Conservation (phyloP, 2,888 invertebrate genomes). For the Darwinula stevensoni region DNA sequence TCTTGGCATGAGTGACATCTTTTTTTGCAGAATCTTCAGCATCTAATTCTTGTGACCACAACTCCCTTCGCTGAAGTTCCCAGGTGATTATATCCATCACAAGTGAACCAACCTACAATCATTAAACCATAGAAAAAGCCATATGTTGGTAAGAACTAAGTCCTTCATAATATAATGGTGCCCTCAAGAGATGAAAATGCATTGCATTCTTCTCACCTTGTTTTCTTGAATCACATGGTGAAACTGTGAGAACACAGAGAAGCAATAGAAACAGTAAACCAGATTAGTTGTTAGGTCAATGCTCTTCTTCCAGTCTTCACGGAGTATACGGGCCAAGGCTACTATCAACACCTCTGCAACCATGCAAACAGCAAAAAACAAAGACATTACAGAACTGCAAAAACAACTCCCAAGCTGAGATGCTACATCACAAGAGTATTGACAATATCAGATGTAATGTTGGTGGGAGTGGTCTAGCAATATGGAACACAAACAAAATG, state of each 20-base stretch:
- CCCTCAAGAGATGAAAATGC: constrained; percentile 14
- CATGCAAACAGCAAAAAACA: constrained; percentile 22
- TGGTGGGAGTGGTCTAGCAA: no score
- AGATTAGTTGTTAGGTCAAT: constrained; percentile 87
- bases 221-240: constrained; percentile 81
- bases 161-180: no score
- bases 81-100: constrained; percentile 89
- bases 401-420: no score
- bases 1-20: constrained; percentile 14
- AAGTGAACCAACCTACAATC: constrained; percentile 76
- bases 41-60: no score
- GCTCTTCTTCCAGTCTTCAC: constrained; percentile 93
- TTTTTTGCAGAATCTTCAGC: constrained; percentile 18
- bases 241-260: constrained; percentile 81
- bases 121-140: no score
- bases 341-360: constrained; percentile 38
- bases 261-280: constrained; percentile 85
- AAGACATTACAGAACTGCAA: background rate
- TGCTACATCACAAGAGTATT: no score
- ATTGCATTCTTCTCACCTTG: no score
- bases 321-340: constrained; percentile 70
- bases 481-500: no score
- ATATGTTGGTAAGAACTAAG: no score
- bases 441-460: no score
- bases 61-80: constrained; percentile 71